These are phyloP conservation scores for Xestobium rufovillosum DNA, from an alignment of 2,888 invertebrate species.

Conservation along the genomic window DNA sequence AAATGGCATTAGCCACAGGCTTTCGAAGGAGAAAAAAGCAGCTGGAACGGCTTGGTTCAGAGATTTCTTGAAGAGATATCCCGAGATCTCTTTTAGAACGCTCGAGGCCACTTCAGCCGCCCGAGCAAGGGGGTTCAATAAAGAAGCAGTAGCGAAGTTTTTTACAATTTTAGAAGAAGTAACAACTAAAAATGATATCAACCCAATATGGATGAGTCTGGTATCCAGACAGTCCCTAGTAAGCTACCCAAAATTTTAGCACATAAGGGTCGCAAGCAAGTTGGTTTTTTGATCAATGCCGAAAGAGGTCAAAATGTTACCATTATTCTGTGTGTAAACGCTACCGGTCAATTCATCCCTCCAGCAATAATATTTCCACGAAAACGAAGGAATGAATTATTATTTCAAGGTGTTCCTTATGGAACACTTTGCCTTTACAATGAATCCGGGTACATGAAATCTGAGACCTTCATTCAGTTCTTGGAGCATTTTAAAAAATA, in stretches of 20 bases:
- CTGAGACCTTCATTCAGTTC: slow-evolving; percentile 2
- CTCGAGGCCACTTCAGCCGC: slow-evolving; percentile 3
- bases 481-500: too few relatives aligned
- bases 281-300: not conserved
- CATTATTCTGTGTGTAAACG: not conserved
- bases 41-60: not conserved
- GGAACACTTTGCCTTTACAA: not conserved
- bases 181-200: not conserved
- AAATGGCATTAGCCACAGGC: slow-evolving; percentile 1
- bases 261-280: slow-evolving; percentile 4
- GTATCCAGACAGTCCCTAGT: slow-evolving; percentile 4
- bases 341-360: slow-evolving; percentile 1
- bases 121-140: not conserved
- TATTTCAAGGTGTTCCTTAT: not conserved
- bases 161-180: not conserved
- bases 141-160: slow-evolving; percentile 3
- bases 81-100: not conserved
- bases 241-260: not conserved
- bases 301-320: slow-evolving; percentile 3
- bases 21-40: not conserved
- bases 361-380: not conserved
- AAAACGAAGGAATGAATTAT: slow-evolving; percentile 1
- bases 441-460: slow-evolving; percentile 3
- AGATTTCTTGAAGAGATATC: slow-evolving; percentile 4
- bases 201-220: not conserved